Evolutionary conservation across 2,888 invertebrate genomes (phyloP).

Genomic region (Sphinx pinastri): DNA sequence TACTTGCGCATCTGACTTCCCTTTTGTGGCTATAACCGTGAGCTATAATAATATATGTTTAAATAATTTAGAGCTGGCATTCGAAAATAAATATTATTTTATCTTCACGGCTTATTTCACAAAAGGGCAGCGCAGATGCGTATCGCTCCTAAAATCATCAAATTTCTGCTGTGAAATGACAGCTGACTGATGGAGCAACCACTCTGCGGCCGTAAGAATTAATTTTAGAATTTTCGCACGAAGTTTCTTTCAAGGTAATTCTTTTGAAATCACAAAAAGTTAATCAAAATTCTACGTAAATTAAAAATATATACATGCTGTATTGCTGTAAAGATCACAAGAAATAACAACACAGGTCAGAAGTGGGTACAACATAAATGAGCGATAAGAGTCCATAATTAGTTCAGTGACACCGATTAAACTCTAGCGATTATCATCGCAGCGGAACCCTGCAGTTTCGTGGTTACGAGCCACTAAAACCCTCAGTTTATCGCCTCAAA

Average conservation of each 20-base stretch:
- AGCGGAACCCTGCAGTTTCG: constrained; percentile 35
- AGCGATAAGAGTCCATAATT: constrained; percentile 42
- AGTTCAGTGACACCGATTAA: constrained; percentile 45
- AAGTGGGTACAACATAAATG: not conserved
- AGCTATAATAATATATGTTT: too few relatives aligned
- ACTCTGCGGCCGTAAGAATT: not conserved
- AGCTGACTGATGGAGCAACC: not conserved
- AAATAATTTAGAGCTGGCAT: not conserved
- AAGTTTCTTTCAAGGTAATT: not conserved
- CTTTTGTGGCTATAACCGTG: too few relatives aligned
- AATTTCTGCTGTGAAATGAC: constrained; percentile 9
- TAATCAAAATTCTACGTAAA: not conserved
- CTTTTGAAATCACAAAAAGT: not conserved
- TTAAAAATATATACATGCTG: not conserved
- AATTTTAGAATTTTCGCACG: not conserved
- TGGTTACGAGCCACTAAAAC: constrained; percentile 56
- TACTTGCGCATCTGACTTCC: too few relatives aligned
- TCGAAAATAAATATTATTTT: not conserved
- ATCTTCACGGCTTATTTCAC: constrained; percentile 17
- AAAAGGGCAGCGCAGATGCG: constrained; percentile 6
- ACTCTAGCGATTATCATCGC: constrained; percentile 35
- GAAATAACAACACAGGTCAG: not conserved
- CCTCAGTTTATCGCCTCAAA: constrained; percentile 58
- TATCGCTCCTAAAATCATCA: constrained; percentile 17
- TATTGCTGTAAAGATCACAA: not conserved